A percentile compares a stretch with the other conserved stretches of the same genome.
Conservation (phyloP, 2,888 invertebrate genomes). For the Leucophenga montana region DNA sequence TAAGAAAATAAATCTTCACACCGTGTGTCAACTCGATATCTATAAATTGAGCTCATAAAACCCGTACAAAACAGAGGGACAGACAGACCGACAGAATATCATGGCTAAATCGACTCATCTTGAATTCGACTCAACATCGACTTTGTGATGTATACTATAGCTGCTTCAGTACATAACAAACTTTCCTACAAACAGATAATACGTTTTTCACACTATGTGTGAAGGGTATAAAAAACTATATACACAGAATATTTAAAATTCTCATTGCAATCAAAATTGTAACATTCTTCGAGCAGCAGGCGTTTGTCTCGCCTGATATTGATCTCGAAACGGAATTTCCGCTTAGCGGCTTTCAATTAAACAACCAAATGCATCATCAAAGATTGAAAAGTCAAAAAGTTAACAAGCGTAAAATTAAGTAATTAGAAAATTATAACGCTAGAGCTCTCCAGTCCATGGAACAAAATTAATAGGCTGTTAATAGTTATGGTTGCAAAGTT, state of each 20-base stretch:
- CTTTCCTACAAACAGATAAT: no score
- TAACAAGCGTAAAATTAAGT: constrained; percentile 43
- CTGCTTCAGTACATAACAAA: no score
- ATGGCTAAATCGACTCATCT: no score
- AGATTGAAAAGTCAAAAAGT: constrained; percentile 43
- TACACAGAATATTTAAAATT: constrained; percentile 56
- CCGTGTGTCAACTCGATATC: no score
- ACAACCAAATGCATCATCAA: not conserved
- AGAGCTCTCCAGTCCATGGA: not conserved
- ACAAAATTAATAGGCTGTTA: constrained; percentile 38
- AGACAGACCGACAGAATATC: no score
- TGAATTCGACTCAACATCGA: no score
- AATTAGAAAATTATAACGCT: not conserved
- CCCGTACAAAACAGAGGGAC: no score
- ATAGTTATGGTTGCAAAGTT: constrained; percentile 41
- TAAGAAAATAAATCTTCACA: no score
- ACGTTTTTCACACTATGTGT: no score
- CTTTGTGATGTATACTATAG: no score
- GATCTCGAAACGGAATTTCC: constrained; percentile 56
- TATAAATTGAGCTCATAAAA: no score
- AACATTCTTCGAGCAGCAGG: not conserved
- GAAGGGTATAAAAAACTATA: constrained; percentile 28
- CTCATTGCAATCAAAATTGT: constrained; percentile 15
- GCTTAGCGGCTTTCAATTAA: constrained; percentile 26
- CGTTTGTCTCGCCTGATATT: constrained; percentile 25